Base-by-base conservation (phyloP, 1,140 invertebrate genomes). In the Bradynema listronoti region DNA sequence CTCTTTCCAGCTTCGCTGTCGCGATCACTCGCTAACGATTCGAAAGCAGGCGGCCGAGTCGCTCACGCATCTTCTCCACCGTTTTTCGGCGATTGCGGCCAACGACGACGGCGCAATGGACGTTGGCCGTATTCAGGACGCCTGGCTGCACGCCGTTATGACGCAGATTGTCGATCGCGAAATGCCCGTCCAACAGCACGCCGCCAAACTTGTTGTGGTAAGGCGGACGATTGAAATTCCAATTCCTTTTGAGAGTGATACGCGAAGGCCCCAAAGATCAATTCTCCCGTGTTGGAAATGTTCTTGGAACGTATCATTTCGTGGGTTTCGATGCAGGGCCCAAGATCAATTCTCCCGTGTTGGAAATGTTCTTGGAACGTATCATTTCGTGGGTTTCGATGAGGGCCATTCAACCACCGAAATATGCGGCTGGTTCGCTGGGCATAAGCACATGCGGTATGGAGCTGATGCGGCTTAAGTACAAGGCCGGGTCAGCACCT, bases 91-190 rank as follows among this genome's bases (percentile, higher is more conserved):
- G 22, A 3, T 22, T 4, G 25, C 22, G 3, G 61, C 56, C 19
- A 45, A 70, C 32, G 46, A 73, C 27, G 14, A 11, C 14, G 32
- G 51, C 19, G 69, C 66, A 68, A 32, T 67, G 4, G 6, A 41
- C 30, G 32, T 39, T 4, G 68, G n/a, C n/a, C n/a, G 24, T 29
- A 45, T 67, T 34, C 34, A 73, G 30, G 14, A 11, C 14, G 32
- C 62, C 19, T 67, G 65, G 65, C 42, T 67, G 4, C 6, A 41
- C 30, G 32, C 57, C 4, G 68, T 67, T 29, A 41, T 67, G 51
- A 42, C 69, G 27, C 68, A 53, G 30, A 62, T 67, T 29, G 56
- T 67, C 3, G 65, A 67, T 34, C 54, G 65, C 4, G 65, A 67
- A 43, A 27, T 41, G 7, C 30, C n/a, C 16, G 65, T 67, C 4